Evolutionary conservation across 2,797 vertebrate species (phyloP), one percentile per base, ranked within the genome.

Genomic region (Acridotheres tristis): DNA sequence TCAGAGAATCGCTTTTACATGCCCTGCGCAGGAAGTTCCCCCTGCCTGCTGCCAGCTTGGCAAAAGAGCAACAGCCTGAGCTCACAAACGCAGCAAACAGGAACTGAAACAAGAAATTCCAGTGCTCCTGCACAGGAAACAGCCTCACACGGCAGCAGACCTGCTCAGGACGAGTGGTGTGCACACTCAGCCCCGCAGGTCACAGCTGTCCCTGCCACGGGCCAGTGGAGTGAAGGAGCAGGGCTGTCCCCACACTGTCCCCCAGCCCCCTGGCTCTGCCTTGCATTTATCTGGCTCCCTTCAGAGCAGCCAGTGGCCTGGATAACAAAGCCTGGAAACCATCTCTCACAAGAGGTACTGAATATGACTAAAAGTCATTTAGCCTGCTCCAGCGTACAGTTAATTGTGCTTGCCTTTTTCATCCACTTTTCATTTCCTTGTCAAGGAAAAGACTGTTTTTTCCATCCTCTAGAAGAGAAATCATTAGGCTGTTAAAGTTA

Each of bases 1-100:
- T 96, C 62, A 89, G 94, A 97, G 97, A 97, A 96, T 94, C 62
- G 43, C 96, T 97, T 97, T 94, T 93, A 74, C 96, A 96, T 97
- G 93, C 93, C 96, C 96, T 82, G 94, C 42, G 91, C 85, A 93
- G 96, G 95, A 97, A 96, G 95, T 96, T 85, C 93, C 90, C 96
- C 96, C 89, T 48, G 42, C 32, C 32, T 16, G 40, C 95, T 95
- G 89, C 96, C 97, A 96, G 96, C 90, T 96, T 97, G 97, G 97
- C 96, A 93, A 78, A 93, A 88, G 89, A 97, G 96, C 95, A 94
- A 92, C 91, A 74, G 88, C 92, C 95, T 32, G 79, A 92, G 94
- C 91, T 85, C 25, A 1, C 95, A 91, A 92, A 75, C 25, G 6
- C 58, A 1, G 94, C 96, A 97, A 97, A 97, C 96, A 97, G 96